These are phyloP conservation scores for Linyphia triangularis DNA, from an alignment of 2,888 invertebrate genomes.

Conservation along the genomic window DNA sequence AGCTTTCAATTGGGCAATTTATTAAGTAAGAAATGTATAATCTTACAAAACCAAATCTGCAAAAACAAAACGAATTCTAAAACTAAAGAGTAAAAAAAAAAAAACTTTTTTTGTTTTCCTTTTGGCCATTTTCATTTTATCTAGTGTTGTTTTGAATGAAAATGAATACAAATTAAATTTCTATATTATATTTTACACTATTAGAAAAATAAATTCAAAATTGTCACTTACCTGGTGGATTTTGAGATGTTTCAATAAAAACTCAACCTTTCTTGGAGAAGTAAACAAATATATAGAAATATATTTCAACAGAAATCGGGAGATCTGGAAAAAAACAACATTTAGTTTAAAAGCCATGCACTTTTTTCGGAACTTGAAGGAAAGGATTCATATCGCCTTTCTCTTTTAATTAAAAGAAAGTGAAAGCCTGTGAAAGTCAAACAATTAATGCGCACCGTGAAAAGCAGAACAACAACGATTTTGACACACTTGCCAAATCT, in stretches of 20 bases:
- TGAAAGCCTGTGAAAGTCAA: slow-evolving; percentile 46
- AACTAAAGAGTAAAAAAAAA: too few species aligned
- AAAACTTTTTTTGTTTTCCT: too few species aligned
- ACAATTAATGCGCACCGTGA: slow-evolving; percentile 51
- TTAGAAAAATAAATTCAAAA: too few species aligned
- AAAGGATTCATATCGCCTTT: background rate
- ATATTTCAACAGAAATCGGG: background rate
- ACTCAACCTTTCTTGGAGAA: background rate
- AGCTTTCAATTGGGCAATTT: too few species aligned
- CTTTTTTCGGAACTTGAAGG: background rate
- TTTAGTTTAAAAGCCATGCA: background rate
- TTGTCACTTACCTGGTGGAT: background rate
- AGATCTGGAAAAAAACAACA: background rate
- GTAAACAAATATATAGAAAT: background rate
- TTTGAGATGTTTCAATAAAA: background rate
- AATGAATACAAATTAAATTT: too few species aligned
- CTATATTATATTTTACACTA: too few species aligned
- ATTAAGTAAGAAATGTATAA: too few species aligned
- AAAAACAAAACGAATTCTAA: too few species aligned
- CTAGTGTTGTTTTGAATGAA: too few species aligned
- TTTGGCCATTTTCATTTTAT: too few species aligned
- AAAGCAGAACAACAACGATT: slow-evolving; percentile 56
- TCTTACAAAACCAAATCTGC: too few species aligned
- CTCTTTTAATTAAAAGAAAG: background rate
- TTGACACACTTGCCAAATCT: slow-evolving; percentile 72